These are phyloP conservation scores for Brachionus manjavacas DNA, from an alignment of 1,140 invertebrate genomes.

Conservation along the genomic window DNA sequence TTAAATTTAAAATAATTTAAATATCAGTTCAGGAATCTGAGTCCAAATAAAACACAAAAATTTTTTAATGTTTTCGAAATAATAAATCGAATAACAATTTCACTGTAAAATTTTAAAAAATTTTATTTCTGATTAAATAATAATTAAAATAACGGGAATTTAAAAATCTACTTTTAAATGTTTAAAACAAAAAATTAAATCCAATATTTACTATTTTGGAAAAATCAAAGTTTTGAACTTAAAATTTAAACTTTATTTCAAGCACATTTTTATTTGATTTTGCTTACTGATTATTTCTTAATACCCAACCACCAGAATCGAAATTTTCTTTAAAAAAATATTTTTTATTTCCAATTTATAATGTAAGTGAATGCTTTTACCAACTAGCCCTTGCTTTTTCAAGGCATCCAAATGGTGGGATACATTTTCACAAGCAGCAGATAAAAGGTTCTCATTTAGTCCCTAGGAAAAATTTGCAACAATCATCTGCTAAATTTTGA, in stretches of 20 bases:
- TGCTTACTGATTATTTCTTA: background rate
- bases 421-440: slow-evolving; percentile 36
- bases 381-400: background rate
- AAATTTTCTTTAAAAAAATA: background rate
- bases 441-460: background rate
- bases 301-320: background rate
- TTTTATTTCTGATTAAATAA: too few species aligned
- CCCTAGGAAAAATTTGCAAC: background rate
- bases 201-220: background rate
- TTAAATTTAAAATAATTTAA: too few species aligned
- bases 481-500: background rate
- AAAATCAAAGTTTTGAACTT: slow-evolving; percentile 17
- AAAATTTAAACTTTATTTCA: background rate
- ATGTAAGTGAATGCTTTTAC: background rate
- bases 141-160: too few species aligned
- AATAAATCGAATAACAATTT: too few species aligned
- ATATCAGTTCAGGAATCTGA: too few species aligned
- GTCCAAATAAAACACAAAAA: too few species aligned
- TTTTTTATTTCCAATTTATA: background rate
- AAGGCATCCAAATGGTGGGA: background rate
- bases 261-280: background rate
- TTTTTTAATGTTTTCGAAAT: too few species aligned
- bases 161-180: background rate
- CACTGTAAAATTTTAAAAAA: too few species aligned
- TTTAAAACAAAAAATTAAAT: too few species aligned